phyloP scores from a whole-genome alignment of 2,113 vertebrate species.

The Arvicanthis niloticus region DNA sequence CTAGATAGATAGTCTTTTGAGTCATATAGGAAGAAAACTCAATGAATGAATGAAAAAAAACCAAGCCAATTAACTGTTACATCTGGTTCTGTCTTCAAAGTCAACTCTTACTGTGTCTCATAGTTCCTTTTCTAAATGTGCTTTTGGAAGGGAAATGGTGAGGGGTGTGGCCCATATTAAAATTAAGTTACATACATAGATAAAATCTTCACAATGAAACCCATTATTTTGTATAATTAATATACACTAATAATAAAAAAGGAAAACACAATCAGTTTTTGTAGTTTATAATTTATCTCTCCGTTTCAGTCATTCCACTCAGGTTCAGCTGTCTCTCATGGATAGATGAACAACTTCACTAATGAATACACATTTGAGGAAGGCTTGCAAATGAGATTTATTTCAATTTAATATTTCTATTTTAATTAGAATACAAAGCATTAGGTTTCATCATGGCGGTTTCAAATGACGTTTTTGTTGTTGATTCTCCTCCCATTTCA shows the following conservation, averaged over 20 bases:
- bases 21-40: background rate
- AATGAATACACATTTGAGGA: background rate
- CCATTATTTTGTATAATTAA: background rate
- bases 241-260: background rate
- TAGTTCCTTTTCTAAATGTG: background rate
- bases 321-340: background rate
- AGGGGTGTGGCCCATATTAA: background rate
- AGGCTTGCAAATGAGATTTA: background rate
- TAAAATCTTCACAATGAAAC: background rate
- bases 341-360: conserved; percentile 3
- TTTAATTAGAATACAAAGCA: background rate
- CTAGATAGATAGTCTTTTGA: background rate
- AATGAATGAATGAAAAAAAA: background rate
- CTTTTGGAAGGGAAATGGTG: background rate
- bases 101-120: conserved; percentile 3
- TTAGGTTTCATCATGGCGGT: background rate
- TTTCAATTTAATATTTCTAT: background rate
- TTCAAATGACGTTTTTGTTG: background rate
- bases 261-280: background rate
- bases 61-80: background rate
- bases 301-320: background rate
- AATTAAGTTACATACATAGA: background rate
- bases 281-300: conserved; percentile 50
- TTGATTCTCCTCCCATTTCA: background rate
- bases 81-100: conserved; percentile 35